Evolutionary conservation across 2,888 invertebrate genomes (phyloP).

Genomic region (Chaetoderma sp.): DNA sequence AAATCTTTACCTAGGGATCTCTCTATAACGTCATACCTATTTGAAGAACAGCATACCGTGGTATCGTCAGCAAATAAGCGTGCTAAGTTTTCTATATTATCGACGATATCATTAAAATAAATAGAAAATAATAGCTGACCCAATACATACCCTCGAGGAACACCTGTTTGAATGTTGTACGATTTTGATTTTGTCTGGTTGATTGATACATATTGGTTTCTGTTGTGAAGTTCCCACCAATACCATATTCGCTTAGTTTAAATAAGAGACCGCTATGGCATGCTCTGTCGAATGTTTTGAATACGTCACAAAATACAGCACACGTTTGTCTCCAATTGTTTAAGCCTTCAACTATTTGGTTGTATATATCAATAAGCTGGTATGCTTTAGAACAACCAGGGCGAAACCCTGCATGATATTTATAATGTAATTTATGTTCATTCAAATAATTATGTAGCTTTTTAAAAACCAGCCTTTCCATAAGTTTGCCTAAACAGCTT

Average conservation of each 20-base stretch:
- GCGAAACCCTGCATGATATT: slow-evolving; percentile 25
- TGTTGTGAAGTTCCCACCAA: no score
- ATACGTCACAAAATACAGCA: slow-evolving; percentile 32
- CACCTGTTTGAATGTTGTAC: no score
- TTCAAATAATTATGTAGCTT: slow-evolving; percentile 20
- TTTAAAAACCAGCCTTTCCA: slow-evolving; percentile 28
- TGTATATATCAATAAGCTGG: slow-evolving; percentile 26
- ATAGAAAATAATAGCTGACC: not conserved
- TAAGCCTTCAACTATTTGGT: slow-evolving; percentile 20
- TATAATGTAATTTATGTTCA: slow-evolving; percentile 23
- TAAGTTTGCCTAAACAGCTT: slow-evolving; percentile 5
- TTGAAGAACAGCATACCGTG: not conserved
- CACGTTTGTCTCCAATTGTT: slow-evolving; percentile 18
- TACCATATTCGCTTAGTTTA: slow-evolving; percentile 27
- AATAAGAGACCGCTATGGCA: slow-evolving; percentile 27
- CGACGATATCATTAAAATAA: not conserved
- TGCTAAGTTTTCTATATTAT: not conserved
- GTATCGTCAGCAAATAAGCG: not conserved
- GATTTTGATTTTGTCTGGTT: no score
- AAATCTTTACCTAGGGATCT: no score
- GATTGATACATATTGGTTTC: no score
- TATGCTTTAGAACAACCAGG: slow-evolving; percentile 26
- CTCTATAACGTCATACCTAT: no score
- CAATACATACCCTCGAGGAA: no score
- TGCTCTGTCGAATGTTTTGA: slow-evolving; percentile 33